A percentile compares a stretch with the other conserved stretches of the same genome.
These are phyloP conservation scores for Brenthis hecate DNA, from an alignment of 2,888 invertebrate species.

Conservation along the genomic window DNA sequence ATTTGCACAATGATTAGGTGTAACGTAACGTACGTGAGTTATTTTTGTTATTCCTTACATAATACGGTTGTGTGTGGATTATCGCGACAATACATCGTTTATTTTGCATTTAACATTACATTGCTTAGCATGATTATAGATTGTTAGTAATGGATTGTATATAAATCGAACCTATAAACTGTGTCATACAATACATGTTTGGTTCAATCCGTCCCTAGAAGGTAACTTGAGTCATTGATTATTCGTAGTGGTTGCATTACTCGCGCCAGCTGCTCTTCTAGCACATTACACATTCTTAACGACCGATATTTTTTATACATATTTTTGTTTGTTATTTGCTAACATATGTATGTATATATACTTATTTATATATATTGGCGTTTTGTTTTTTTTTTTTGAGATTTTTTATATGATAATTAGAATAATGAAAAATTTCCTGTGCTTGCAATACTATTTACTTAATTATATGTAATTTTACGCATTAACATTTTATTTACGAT, in stretches of 20 bases:
- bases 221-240: slow-evolving; percentile 44
- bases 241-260: slow-evolving; percentile 16
- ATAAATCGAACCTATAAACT: slow-evolving; percentile 45
- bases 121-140: slow-evolving; percentile 16
- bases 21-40: slow-evolving; percentile 18
- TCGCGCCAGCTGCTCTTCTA: slow-evolving; percentile 21
- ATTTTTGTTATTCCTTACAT: slow-evolving; percentile 12
- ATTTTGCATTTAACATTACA: slow-evolving; percentile 62
- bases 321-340: not conserved
- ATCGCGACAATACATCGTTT: slow-evolving; percentile 51
- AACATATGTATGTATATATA: not conserved
- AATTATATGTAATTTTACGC: not conserved
- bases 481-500: too few relatives aligned
- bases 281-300: not conserved
- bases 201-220: slow-evolving; percentile 73
- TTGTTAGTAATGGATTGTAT: slow-evolving; percentile 46
- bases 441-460: slow-evolving; percentile 9
- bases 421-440: not conserved
- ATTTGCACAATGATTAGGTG: slow-evolving; percentile 22
- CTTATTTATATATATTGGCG: not conserved
- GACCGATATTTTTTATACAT: not conserved
- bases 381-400: not conserved
- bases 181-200: slow-evolving; percentile 49
- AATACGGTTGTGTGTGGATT: slow-evolving; percentile 53
- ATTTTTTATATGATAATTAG: not conserved